These are phyloP conservation scores for Harpegnathos saltator DNA, from an alignment of 1,140 invertebrate species.

Conservation along the genomic window DNA sequence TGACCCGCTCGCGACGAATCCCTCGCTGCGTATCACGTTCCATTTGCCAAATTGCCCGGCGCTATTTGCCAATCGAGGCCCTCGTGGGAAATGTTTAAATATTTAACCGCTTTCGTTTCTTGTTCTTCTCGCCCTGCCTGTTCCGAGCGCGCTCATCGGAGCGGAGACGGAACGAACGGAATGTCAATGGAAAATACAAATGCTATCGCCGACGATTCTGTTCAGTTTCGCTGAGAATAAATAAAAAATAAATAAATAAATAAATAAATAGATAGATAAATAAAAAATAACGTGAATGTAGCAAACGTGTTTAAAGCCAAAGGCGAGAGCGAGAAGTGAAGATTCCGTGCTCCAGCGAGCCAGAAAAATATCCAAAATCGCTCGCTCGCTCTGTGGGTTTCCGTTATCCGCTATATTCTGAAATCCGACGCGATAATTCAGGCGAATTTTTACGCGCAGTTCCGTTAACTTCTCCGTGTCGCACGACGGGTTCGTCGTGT, in stretches of 20 bases:
- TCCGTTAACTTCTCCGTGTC: constrained; percentile 7
- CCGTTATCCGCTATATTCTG: constrained; percentile 7
- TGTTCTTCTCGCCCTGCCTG: not conserved
- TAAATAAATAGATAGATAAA: too few species aligned
- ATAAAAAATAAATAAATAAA: too few species aligned
- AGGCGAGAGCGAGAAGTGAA: too few species aligned
- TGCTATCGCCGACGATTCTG: too few species aligned
- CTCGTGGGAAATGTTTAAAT: constrained; percentile 20
- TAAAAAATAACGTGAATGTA: too few species aligned
- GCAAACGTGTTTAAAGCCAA: too few species aligned
- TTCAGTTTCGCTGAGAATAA: too few species aligned
- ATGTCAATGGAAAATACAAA: too few species aligned
- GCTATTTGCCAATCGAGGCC: constrained; percentile 20
- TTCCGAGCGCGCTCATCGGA: too few species aligned
- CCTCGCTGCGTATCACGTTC: constrained; percentile 1
- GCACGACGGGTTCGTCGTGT: not conserved
- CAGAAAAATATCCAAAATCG: not conserved
- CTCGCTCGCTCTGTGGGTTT: constrained; percentile 33
- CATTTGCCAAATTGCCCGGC: not conserved
- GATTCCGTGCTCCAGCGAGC: too few species aligned
- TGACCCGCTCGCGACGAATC: not conserved
- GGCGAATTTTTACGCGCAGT: constrained; percentile 5
- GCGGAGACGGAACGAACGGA: too few species aligned
- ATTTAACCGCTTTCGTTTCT: not conserved
- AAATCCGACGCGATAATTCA: constrained; percentile 33